Conservation (phyloP, 2,888 invertebrate genomes). For the Artemia sinica region DNA sequence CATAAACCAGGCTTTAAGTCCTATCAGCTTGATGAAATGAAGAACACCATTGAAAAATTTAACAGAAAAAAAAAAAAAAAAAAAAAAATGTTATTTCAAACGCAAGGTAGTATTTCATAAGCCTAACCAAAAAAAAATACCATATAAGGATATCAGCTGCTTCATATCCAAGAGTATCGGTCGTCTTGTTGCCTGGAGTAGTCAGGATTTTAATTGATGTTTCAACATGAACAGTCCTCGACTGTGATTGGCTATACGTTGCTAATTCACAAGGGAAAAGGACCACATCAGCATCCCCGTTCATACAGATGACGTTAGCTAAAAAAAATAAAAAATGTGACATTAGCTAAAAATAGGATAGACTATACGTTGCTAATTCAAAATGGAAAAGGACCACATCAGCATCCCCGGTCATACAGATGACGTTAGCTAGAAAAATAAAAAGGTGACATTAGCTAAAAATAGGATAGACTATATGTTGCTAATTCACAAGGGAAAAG, state of each 20-base stretch:
- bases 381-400: no score
- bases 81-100: no score
- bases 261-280: constrained; percentile 48
- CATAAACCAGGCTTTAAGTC: no score
- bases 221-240: constrained; percentile 34
- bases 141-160: constrained; percentile 42
- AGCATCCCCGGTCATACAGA: no score
- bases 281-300: constrained; percentile 46
- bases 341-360: not conserved
- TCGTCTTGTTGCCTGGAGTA: constrained; percentile 6
- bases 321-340: constrained; percentile 21
- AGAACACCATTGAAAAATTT: no score
- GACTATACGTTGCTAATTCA: no score
- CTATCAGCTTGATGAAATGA: no score
- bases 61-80: no score
- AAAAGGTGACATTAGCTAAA: no score
- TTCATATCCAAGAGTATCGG: constrained; percentile 24
- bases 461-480: no score
- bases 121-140: constrained; percentile 27
- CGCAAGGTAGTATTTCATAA: not conserved
- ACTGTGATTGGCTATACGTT: constrained; percentile 41
- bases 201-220: constrained; percentile 32
- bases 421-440: no score
- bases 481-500: no score
- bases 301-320: constrained; percentile 49